These are phyloP conservation scores for Mustelus asterias DNA, from an alignment of 2,113 vertebrate genomes.

Conservation along the genomic window DNA sequence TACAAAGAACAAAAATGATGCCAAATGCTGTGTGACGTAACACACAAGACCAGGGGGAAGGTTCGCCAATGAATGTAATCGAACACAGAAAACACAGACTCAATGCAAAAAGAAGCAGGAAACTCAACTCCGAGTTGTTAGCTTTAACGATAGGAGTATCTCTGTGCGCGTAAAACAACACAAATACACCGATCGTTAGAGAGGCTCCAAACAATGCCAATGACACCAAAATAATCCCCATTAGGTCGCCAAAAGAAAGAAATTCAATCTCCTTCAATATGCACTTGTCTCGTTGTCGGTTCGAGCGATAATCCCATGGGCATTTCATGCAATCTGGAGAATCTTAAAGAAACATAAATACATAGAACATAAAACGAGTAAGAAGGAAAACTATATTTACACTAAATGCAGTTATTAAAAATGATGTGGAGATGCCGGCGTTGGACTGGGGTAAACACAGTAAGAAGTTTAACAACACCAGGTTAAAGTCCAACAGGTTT, in stretches of 20 bases:
- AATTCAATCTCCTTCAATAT: neutral
- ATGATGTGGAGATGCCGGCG: no score
- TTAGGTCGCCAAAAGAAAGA: neutral
- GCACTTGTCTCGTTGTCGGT: slow-evolving; percentile 47
- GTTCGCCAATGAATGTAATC: neutral
- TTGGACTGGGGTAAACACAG: no score
- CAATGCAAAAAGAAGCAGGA: neutral
- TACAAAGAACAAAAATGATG: neutral
- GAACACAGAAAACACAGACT: neutral
- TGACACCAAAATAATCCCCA: neutral
- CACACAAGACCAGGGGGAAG: neutral
- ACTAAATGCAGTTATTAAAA: neutral
- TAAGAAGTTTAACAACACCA: no score
- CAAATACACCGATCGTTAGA: neutral
- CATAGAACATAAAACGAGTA: neutral
- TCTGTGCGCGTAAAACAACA: neutral
- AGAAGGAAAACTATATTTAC: neutral
- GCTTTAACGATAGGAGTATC: neutral
- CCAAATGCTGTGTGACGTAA: neutral
- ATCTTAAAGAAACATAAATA: slow-evolving; percentile 43
- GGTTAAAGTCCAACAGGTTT: no score
- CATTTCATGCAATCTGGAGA: slow-evolving; percentile 57
- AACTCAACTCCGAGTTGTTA: neutral
- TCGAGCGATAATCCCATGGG: slow-evolving; percentile 56
- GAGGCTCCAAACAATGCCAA: neutral